These are phyloP conservation scores for Pampusana beccarii DNA, from an alignment of 2,113 vertebrate genomes.

Conservation along the genomic window DNA sequence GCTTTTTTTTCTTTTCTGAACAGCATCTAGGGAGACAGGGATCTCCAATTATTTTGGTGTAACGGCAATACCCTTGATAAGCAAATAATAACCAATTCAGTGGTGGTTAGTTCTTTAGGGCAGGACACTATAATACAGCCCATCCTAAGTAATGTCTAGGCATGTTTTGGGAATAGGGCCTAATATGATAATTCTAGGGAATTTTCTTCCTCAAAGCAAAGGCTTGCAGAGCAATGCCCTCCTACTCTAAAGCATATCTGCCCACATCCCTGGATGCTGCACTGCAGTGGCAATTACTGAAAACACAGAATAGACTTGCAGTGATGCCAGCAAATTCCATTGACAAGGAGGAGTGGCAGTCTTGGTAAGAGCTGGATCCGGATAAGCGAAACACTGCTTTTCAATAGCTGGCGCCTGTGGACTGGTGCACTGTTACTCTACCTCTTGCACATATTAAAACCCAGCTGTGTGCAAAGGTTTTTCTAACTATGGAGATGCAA, in stretches of 20 bases:
- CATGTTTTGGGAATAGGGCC: constrained; percentile 9
- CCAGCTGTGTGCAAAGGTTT: background rate
- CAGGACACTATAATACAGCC: background rate
- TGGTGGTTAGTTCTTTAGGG: background rate
- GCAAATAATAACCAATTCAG: background rate
- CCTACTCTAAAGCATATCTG: background rate
- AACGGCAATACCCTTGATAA: background rate
- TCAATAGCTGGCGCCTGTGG: background rate
- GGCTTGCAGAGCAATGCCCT: background rate
- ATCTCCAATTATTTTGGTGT: background rate
- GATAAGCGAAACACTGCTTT: background rate
- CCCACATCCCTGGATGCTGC: background rate
- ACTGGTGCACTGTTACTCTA: background rate
- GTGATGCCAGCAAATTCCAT: constrained; percentile 17
- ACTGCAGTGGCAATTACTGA: background rate
- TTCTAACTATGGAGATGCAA: background rate
- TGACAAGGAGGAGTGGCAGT: background rate
- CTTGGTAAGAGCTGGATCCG: background rate
- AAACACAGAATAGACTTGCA: background rate
- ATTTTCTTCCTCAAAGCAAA: constrained; percentile 8
- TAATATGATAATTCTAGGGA: constrained; percentile 1
- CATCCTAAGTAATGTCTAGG: background rate
- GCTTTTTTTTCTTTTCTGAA: background rate
- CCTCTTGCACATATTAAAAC: background rate
- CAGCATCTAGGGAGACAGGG: background rate